Evolutionary conservation across 2,888 invertebrate species (phyloP), one percentile per base, ranked within the genome.

Genomic region (Drepana falcataria): DNA sequence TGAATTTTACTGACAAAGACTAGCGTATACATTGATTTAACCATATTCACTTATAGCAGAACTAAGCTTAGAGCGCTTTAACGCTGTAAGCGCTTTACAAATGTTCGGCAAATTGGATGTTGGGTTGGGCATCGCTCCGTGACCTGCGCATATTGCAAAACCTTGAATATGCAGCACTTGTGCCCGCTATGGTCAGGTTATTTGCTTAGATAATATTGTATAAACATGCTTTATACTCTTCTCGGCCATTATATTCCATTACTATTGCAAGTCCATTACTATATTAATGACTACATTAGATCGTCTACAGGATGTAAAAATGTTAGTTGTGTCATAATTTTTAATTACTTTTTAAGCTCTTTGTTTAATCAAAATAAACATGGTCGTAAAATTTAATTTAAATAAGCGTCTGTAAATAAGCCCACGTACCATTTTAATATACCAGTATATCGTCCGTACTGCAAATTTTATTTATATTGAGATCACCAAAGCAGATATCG

Each of bases 81-180:
- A 21, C 51, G 53, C 56, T 21, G 52, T 49, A 35, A 56, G 52
- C 53, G 48, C 54, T 54, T 35, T 40, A 4, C 35, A 41, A 35
- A 37, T 41, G 53, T 53, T 56, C n/a, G 35, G 53, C 52, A 53
- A 55, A 55, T 56, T 47, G 34, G 33, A 35, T 55, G 49, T 54
- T 52, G 51, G 51, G 33, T 51, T 7, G 48, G 41, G 44, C 44
- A 53, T 56, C 54, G 47, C 56, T 40, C 53, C 53, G 47, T 56
- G 56, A 56, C 51, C 56, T 61, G 49, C 59, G 64, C 61, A 62
- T 72, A 65, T 74, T 66, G 77, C 68, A 77, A 77, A 64, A 57
- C 57, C 64, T 64, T 62, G 66, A 61, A 63, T 65, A 69, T 69
- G 62, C 65, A 63, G 63, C 70, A 70, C 70, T 73, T 74, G 71